Conservation (phyloP, 2,888 invertebrate genomes). For the Lymantria monacha region DNA sequence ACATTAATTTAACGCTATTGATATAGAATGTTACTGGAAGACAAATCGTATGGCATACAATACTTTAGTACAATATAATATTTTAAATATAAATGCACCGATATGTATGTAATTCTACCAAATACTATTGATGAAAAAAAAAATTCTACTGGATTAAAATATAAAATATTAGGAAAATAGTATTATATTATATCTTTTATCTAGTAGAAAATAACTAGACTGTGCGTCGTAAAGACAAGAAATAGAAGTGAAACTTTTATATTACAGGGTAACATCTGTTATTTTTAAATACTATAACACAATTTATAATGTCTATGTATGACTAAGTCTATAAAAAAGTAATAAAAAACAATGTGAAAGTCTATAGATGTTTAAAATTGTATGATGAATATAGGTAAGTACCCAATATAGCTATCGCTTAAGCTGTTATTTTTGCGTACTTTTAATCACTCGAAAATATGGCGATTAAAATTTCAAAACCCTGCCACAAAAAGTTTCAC, state of each 20-base stretch:
- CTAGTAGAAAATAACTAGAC: conserved; percentile 59
- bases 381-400: too few species aligned
- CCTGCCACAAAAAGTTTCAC: too few species aligned
- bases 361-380: too few species aligned
- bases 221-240: too few species aligned
- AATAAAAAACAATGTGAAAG: too few species aligned
- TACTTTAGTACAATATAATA: conserved; percentile 65
- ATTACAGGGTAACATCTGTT: too few species aligned
- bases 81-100: conserved; percentile 73
- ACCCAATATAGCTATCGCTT: too few species aligned
- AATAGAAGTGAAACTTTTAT: too few species aligned
- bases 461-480: too few species aligned
- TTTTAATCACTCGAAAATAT: conserved; percentile 10
- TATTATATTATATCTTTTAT: conserved; percentile 54
- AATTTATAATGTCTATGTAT: too few species aligned
- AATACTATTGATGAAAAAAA: conserved; percentile 69
- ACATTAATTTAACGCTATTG: conserved; percentile 78
- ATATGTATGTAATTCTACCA: conserved; percentile 71
- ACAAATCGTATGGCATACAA: conserved; percentile 83
- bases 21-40: conserved; percentile 81
- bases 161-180: conserved; percentile 79
- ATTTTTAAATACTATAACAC: too few species aligned
- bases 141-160: conserved; percentile 64
- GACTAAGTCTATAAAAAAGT: too few species aligned
- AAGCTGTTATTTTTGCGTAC: conserved; percentile 48